phyloP scores from a whole-genome alignment of 2,113 vertebrate genomes.

The Gorilla gorilla region DNA sequence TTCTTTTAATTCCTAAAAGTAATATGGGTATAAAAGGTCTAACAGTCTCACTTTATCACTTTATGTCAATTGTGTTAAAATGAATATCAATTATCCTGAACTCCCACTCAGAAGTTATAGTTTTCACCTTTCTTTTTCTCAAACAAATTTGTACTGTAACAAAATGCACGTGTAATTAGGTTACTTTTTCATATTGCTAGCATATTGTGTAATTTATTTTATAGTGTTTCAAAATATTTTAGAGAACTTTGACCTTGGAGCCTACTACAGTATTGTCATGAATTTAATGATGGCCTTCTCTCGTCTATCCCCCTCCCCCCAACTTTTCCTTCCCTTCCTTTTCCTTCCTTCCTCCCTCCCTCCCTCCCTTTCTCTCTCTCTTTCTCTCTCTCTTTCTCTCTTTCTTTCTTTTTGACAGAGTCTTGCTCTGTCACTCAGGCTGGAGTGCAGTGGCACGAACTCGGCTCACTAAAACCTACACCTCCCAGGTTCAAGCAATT shows the following conservation, averaged over 20 bases:
- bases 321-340: too few species aligned
- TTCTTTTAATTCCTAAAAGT: slow-evolving; percentile 33
- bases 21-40: not conserved
- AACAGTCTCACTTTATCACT: not conserved
- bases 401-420: too few species aligned
- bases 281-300: not conserved
- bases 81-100: not conserved
- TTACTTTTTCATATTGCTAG: not conserved
- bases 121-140: not conserved
- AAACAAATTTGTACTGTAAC: not conserved
- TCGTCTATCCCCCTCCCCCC: not conserved
- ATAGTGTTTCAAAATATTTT: not conserved
- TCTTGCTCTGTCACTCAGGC: too few species aligned
- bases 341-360: fast-evolving
- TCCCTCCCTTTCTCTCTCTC: fast-evolving
- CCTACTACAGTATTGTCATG: not conserved
- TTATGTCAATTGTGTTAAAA: not conserved
- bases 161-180: not conserved
- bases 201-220: not conserved
- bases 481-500: too few species aligned
- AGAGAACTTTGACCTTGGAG: not conserved
- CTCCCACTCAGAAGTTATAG: not conserved
- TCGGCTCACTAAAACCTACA: too few species aligned
- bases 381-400: too few species aligned
- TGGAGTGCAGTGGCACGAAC: too few species aligned